These are phyloP conservation scores for Scopus umbretta DNA, from an alignment of 2,113 vertebrate genomes.

Conservation along the genomic window DNA sequence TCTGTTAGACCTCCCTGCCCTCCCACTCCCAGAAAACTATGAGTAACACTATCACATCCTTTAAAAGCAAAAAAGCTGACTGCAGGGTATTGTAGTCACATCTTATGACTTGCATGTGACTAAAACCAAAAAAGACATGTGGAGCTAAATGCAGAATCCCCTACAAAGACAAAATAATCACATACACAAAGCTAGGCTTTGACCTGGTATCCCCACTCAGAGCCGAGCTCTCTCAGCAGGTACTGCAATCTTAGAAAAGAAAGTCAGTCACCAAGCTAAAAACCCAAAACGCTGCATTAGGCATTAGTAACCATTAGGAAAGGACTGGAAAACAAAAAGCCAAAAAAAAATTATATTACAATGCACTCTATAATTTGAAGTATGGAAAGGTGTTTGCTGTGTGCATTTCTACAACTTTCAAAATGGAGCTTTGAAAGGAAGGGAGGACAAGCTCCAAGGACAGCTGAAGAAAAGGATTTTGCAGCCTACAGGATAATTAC, in stretches of 20 bases:
- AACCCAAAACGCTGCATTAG: background rate
- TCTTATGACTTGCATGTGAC: background rate
- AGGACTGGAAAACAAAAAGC: background rate
- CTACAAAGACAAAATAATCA: background rate
- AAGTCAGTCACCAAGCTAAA: background rate
- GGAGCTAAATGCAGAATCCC: background rate
- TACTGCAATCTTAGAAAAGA: background rate
- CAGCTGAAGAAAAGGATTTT: background rate
- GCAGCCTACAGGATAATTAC: background rate
- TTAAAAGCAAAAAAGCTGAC: background rate
- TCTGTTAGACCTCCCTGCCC: background rate
- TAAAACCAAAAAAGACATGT: background rate
- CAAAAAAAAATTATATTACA: background rate
- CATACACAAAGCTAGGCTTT: background rate
- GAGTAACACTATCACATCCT: background rate
- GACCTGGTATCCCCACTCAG: background rate
- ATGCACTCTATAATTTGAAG: background rate
- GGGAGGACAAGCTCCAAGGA: background rate
- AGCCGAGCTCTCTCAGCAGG: rapidly evolving
- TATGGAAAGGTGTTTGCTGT: background rate
- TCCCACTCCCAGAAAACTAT: background rate
- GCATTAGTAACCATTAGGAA: background rate
- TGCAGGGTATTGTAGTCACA: background rate
- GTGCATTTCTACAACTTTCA: background rate
- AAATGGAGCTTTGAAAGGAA: background rate